Evolutionary conservation across 2,888 invertebrate species (phyloP), one percentile per base, ranked within the genome.

Genomic region (Charanyca ferruginea): DNA sequence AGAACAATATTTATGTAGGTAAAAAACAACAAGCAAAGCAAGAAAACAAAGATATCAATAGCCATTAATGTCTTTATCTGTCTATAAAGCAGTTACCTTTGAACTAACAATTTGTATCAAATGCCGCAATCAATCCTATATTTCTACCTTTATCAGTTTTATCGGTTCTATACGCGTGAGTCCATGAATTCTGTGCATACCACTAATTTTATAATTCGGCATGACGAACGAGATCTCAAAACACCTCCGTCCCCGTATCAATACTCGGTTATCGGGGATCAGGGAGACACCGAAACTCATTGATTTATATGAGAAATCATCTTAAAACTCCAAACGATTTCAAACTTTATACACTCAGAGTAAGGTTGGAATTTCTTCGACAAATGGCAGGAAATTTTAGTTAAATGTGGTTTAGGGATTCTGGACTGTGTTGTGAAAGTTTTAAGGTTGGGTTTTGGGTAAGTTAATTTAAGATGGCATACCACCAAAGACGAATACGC

Each of bases 401-500:
- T 28, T 11, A 4, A 18, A 2, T 5, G 5, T 11, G 13, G 13
- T 58, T 65, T 1, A 5, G n/a, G 13, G 7, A 80, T 18, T 69
- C 65, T 79, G 13, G 38, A 58, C 62, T 66, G 42, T 86, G 47
- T 57, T 2, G 0, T 0, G 0, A 9, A 3, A 0, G 0, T 0
- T 0, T 18, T 82, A 83, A 68, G 63, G 83, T 82, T 55, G 3
- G 7, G 5, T 78, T 85, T 86, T 32, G 45, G 5, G 18, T 73
- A 69, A 0, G 0, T 11, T 5, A 8, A 25, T 1, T n/a, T 44
- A 62, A 73, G 81, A 88, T 86, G 89, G 89, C 91, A 90, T 93
- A 86, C 94, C 94, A 94, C 94, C 94, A 88, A 93, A 93, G 94
- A 91, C 90, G 94, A 93, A 90, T 86, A 93, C 89, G 94, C 94